Evolutionary conservation across 2,888 invertebrate genomes (phyloP).

Genomic region (Pristionchus japonicus): DNA sequence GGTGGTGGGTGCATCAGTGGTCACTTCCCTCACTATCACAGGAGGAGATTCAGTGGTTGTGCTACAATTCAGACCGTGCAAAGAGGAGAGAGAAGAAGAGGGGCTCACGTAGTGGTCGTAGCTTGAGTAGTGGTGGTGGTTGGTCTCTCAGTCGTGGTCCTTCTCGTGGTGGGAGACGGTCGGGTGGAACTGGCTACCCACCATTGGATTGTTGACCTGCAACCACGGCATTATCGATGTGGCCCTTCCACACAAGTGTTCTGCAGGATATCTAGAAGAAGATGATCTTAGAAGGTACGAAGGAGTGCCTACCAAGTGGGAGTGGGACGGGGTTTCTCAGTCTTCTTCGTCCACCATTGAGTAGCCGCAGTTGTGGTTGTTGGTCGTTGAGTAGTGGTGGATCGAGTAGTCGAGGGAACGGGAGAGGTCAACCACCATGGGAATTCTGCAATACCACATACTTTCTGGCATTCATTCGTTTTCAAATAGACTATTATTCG

Average conservation of each 20-base stretch:
- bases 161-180: not conserved
- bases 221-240: no score
- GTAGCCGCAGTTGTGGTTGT: not conserved
- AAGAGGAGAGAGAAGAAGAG: not conserved
- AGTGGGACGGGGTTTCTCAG: constrained; percentile 33
- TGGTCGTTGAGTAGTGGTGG: not conserved
- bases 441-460: not conserved
- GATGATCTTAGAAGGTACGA: not conserved
- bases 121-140: not conserved
- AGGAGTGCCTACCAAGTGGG: constrained; percentile 12
- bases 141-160: not conserved
- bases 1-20: not conserved
- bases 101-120: not conserved
- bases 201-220: constrained; percentile 36
- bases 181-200: constrained; percentile 5
- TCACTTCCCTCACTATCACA: constrained; percentile 3
- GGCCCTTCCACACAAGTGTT: no score
- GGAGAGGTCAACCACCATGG: constrained; percentile 26
- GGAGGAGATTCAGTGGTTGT: constrained; percentile 24
- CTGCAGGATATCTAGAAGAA: no score
- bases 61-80: not conserved
- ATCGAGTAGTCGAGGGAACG: not conserved
- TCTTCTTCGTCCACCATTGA: constrained; percentile 44
- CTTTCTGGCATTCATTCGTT: not conserved
- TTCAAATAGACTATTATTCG: not conserved